phyloP scores from a whole-genome alignment of 2,888 invertebrate genomes.

The Vanessa cardui region DNA sequence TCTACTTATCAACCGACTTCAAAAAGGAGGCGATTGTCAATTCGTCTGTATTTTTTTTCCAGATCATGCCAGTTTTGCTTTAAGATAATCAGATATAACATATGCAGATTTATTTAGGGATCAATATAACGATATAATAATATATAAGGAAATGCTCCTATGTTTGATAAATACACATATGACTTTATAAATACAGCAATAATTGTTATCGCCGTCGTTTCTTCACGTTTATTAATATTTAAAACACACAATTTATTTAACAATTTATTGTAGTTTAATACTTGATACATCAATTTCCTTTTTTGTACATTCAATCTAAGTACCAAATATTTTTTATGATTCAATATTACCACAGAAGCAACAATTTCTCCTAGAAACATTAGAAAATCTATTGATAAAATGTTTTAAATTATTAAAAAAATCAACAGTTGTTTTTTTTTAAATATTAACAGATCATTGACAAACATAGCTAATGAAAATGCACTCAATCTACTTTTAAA shows the following conservation, averaged over 20 bases:
- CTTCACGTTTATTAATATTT: not conserved
- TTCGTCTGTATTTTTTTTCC: no score
- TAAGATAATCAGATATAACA: no score
- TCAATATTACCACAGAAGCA: conserved; percentile 57
- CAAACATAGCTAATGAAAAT: conserved; percentile 5
- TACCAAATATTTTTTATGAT: conserved; percentile 63
- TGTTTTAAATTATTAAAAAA: conserved; percentile 16
- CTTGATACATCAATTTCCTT: conserved; percentile 72
- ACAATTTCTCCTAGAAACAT: conserved; percentile 48
- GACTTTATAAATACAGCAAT: not conserved
- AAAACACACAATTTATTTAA: conserved; percentile 54
- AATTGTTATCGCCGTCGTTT: not conserved
- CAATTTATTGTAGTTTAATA: conserved; percentile 71
- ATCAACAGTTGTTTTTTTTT: conserved; percentile 27
- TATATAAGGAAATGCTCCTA: no score
- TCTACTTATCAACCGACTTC: no score
- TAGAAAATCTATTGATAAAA: conserved; percentile 28
- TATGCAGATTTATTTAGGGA: no score
- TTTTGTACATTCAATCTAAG: conserved; percentile 74
- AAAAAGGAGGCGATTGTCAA: no score
- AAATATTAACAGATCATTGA: conserved; percentile 21
- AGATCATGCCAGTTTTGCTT: no score
- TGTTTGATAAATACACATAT: not conserved
- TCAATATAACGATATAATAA: no score
- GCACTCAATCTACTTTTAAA: conserved; percentile 2